Conservation (phyloP, 1,140 invertebrate species). For the Planococcus citri region DNA sequence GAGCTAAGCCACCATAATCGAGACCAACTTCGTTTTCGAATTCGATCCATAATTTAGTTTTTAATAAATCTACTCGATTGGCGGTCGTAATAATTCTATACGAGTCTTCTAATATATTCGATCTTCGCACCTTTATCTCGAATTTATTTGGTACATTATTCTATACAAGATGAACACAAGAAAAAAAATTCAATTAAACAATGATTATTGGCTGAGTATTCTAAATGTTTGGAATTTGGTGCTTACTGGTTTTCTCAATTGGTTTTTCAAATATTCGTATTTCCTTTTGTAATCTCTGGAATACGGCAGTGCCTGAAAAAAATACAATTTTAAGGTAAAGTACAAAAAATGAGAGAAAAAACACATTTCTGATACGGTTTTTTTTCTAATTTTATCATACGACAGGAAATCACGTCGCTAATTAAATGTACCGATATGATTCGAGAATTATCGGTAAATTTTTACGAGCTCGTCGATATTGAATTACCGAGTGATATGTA, state of each 20-base stretch:
- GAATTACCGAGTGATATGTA: too few species aligned
- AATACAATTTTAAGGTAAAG: conserved; percentile 21
- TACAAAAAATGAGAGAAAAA: too few species aligned
- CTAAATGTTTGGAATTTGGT: neutral
- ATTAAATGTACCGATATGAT: too few species aligned
- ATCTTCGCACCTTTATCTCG: conserved; percentile 85
- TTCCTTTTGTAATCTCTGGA: conserved; percentile 97
- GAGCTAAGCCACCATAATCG: conserved; percentile 92
- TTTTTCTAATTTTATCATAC: too few species aligned
- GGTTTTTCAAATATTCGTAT: conserved; percentile 94
- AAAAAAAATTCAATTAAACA: neutral
- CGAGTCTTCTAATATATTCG: conserved; percentile 90
- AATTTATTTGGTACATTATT: conserved; percentile 94
- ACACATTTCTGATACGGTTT: too few species aligned
- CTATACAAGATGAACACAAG: conserved; percentile 40
- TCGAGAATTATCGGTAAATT: too few species aligned
- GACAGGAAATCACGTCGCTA: too few species aligned
- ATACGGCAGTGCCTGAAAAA: conserved; percentile 75
- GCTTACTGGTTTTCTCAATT: conserved; percentile 87
- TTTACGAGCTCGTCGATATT: too few species aligned
- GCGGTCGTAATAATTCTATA: conserved; percentile 79
- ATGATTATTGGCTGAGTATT: neutral
- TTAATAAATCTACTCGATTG: conserved; percentile 71
- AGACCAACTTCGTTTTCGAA: conserved; percentile 94
- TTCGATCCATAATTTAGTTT: conserved; percentile 96